Percentiles rank a stretch among this genome's conserved stretches.
Conservation (phyloP, 2,888 invertebrate species). For the Nemurella pictetii region DNA sequence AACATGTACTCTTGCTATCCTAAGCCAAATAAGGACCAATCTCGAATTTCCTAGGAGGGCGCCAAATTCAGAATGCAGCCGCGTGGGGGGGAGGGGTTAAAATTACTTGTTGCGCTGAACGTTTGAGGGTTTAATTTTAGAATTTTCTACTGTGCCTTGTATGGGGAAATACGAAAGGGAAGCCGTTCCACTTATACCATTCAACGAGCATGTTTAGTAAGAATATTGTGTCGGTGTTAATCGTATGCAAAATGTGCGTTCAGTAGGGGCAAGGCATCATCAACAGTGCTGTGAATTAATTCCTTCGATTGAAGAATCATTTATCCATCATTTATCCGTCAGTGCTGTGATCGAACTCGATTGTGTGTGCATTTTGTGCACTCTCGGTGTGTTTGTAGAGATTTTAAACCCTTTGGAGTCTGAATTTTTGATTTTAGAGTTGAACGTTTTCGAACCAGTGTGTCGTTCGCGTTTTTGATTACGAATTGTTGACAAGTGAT, state of each 20-base stretch:
- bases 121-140: conserved; percentile 35
- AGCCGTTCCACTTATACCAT: conserved; percentile 18
- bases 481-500: background rate
- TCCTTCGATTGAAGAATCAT: background rate
- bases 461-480: background rate
- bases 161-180: conserved; percentile 33
- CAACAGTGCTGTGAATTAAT: background rate
- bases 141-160: conserved; percentile 32
- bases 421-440: background rate
- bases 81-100: conserved; percentile 31
- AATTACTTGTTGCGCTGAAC: conserved; percentile 30
- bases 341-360: background rate
- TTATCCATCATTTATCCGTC: background rate
- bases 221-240: conserved; percentile 12
- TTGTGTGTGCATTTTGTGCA: background rate
- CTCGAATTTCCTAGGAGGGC: conserved; percentile 65
- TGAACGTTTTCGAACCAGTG: background rate
- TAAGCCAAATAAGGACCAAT: conserved; percentile 67
- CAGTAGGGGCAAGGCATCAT: background rate
- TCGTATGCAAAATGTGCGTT: background rate
- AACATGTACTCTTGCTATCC: conserved; percentile 32
- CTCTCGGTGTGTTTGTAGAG: background rate
- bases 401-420: background rate
- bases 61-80: conserved; percentile 61
- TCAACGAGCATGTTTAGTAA: conserved; percentile 12